A percentile compares a stretch with the other conserved stretches of the same genome.
Conservation (phyloP, 2,797 vertebrate genomes). For the Sylvia borin region DNA sequence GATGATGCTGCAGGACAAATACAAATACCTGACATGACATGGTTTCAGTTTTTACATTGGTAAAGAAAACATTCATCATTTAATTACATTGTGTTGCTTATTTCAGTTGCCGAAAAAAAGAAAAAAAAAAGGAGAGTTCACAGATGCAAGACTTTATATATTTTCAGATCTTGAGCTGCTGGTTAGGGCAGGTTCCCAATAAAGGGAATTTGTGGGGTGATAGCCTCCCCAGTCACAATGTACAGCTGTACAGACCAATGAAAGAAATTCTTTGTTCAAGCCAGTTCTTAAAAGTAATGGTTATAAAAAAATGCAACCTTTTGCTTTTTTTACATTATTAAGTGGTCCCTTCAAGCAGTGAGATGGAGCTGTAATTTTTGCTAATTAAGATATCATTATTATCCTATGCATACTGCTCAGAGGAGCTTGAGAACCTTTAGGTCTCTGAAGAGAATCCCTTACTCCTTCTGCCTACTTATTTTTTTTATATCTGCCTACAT, state of each 20-base stretch:
- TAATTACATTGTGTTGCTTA: neutral
- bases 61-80: neutral
- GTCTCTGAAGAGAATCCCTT: conserved; percentile 23
- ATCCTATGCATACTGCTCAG: neutral
- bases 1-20: neutral
- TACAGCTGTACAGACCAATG: neutral
- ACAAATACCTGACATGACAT: neutral
- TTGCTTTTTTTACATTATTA: conserved; percentile 3
- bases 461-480: neutral
- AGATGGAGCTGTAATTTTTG: conserved; percentile 16
- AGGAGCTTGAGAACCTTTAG: neutral
- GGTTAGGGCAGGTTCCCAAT: neutral
- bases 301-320: conserved; percentile 24
- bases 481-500: neutral
- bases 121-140: neutral
- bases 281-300: conserved; percentile 4
- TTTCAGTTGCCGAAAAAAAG: neutral
- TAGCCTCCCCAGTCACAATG: neutral
- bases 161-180: neutral
- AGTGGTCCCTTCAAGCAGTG: neutral
- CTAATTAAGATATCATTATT: conserved; percentile 49
- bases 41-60: neutral
- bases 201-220: neutral
- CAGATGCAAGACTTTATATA: neutral
- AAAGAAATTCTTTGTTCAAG: conserved; percentile 27